Percentiles rank a stretch among this genome's conserved stretches.
Evolutionary conservation across 1,140 invertebrate species (phyloP).

Genomic region (Hylyphantes graminicola): DNA sequence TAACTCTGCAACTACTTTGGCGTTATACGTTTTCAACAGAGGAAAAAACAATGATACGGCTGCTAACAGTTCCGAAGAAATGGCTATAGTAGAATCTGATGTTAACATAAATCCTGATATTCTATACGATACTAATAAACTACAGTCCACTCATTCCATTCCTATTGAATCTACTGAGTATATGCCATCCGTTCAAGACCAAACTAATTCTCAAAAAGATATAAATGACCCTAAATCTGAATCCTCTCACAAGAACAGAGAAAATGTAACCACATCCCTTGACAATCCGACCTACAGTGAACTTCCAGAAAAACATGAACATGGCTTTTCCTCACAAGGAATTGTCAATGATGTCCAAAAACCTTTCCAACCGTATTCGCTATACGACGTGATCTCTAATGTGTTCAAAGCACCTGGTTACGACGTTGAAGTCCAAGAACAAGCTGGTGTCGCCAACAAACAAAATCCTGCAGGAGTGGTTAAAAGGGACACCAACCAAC

Average conservation of each 20-base stretch:
- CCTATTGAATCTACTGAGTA: neutral
- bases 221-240: neutral
- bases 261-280: neutral
- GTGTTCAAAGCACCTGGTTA: slow-evolving; percentile 53
- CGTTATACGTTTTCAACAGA: neutral
- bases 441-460: neutral
- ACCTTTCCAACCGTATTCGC: slow-evolving; percentile 7
- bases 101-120: neutral
- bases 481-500: neutral
- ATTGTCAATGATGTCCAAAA: neutral
- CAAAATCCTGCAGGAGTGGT: neutral
- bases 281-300: neutral
- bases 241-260: neutral
- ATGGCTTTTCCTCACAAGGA: neutral
- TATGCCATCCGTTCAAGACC: neutral
- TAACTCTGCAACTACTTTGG: neutral
- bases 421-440: slow-evolving; percentile 42
- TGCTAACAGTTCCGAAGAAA: neutral
- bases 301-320: neutral
- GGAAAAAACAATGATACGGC: neutral
- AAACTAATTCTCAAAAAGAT: neutral
- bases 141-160: neutral
- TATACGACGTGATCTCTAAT: slow-evolving; percentile 30
- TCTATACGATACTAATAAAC: neutral
- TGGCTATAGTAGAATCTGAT: neutral